Evolutionary conservation across 2,113 vertebrate species (phyloP), one percentile per base, ranked within the genome.

Genomic region (Anguilla japonica): DNA sequence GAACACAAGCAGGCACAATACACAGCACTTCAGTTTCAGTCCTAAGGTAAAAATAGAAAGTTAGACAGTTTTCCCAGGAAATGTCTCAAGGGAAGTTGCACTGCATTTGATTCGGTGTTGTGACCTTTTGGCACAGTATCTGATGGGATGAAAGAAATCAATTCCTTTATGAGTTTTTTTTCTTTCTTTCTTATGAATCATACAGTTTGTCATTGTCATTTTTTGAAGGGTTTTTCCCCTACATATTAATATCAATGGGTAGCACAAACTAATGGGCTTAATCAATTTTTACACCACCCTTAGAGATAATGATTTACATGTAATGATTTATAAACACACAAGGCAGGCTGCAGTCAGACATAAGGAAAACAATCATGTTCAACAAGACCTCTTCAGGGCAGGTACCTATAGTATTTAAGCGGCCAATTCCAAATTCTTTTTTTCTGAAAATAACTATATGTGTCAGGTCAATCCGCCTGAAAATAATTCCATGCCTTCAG

Each of bases 61-160:
- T 1, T 16, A 53, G 11, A 80, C 14, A 15, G 43, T 29, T 3
- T 16, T 18, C 29, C 43, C 41, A 14, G 39, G 5, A 3, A 22
- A 26, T 26, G 39, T 50, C 18, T 60, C 13, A 63, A 41, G 81
- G 56, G 41, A 82, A 53, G 63, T 22, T 34, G 57, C 40, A 29
- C 57, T 81, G 41, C 53, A 41, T 56, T 60, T 86, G 53, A 81
- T 86, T 86, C 85, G 34, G 41, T 26, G 80, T 14, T 8, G 22
- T 60, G 56, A 81, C 53, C 39, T 29, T 57, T 60, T 34, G 78
- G 29, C 22, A 5, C 11, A 22, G 20, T 41, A 18, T 22, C 29
- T 26, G 71, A 79, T 41, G 46, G 26, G 78, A 39, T 40, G 53
- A 81, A 57, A 39, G 43, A 79, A 81, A 41, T 20, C 26, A 60